A percentile compares a stretch with the other conserved stretches of the same genome.
Conservation (phyloP, 2,888 invertebrate species). For the Tinea pellionella region DNA sequence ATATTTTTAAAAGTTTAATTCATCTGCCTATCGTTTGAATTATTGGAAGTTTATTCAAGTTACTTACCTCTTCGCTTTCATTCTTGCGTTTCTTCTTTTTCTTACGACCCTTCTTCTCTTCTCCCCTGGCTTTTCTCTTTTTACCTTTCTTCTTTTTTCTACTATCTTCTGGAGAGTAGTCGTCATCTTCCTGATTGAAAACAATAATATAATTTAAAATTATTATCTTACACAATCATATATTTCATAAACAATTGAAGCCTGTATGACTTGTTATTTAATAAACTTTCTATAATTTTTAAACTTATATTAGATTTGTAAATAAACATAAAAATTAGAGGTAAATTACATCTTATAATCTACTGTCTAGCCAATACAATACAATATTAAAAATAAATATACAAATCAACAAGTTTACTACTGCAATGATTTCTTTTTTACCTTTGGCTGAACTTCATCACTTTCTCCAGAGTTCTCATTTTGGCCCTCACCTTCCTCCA, state of each 20-base stretch:
- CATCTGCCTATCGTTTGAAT: no score
- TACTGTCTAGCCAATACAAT: no score
- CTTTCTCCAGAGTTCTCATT: slow-evolving; percentile 81
- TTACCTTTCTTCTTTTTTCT: slow-evolving; percentile 94
- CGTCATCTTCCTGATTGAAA: slow-evolving; percentile 83
- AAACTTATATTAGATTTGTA: no score
- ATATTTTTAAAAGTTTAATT: no score
- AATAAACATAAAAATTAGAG: no score
- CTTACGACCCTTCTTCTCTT: slow-evolving; percentile 92
- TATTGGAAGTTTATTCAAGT: not conserved
- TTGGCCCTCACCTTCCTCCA: slow-evolving; percentile 75
- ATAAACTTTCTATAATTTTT: no score
- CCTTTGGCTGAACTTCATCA: slow-evolving; percentile 75
- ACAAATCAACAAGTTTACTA: not conserved
- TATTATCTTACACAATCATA: no score
- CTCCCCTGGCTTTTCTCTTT: slow-evolving; percentile 90
- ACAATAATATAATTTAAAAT: not conserved
- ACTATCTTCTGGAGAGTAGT: slow-evolving; percentile 86
- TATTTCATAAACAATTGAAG: no score
- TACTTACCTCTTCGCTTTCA: slow-evolving; percentile 81
- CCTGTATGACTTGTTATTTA: no score
- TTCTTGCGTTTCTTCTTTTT: slow-evolving; percentile 96
- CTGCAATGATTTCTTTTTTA: slow-evolving; percentile 21
- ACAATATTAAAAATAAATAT: no score
- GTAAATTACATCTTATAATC: no score